Percentiles rank a stretch among this genome's conserved stretches.
These are phyloP conservation scores for Gymnogyps californianus DNA, from an alignment of 2,113 vertebrate species.

Conservation along the genomic window DNA sequence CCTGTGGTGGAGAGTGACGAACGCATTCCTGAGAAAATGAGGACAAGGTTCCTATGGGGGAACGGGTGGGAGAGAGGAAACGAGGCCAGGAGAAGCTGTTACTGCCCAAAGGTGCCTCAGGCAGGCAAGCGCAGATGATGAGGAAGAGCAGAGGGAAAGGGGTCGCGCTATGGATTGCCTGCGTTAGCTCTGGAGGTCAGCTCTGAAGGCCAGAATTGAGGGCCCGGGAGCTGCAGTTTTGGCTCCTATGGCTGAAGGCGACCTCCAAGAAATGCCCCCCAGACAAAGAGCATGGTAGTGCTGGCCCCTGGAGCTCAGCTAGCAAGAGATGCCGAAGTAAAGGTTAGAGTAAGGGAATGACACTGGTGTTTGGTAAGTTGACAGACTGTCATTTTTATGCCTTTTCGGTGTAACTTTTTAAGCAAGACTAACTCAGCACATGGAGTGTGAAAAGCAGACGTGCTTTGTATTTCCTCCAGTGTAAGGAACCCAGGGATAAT, in stretches of 20 bases:
- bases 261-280: neutral
- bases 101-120: neutral
- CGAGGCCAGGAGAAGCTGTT: neutral
- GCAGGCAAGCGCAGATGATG: fast-evolving
- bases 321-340: neutral
- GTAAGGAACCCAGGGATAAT: neutral
- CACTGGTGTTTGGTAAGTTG: neutral
- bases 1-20: neutral
- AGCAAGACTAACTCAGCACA: neutral
- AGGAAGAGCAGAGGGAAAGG: neutral
- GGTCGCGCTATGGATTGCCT: fast-evolving
- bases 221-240: neutral
- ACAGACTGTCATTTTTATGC: neutral
- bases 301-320: neutral
- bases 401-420: neutral
- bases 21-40: neutral
- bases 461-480: neutral
- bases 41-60: fast-evolving
- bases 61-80: neutral
- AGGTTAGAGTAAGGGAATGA: neutral
- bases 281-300: neutral
- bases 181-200: neutral
- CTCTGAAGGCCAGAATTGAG: neutral
- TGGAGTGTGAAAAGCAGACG: neutral
- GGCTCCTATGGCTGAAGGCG: neutral